Evolutionary conservation across 2,113 vertebrate genomes (phyloP).

Genomic region (Lasiurus cinereus): DNA sequence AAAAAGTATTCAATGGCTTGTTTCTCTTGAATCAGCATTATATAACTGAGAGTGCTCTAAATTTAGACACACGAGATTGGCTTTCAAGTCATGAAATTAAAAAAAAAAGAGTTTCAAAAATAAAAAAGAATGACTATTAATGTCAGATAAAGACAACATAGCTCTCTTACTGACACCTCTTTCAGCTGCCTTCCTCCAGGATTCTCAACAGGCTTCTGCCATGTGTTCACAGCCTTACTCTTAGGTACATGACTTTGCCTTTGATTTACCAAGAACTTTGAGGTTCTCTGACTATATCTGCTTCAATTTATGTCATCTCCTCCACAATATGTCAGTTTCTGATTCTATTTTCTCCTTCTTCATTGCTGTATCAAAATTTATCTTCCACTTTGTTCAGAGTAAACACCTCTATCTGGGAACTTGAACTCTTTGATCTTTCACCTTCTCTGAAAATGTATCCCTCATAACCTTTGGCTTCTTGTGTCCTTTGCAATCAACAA

Average conservation of each 20-base stretch:
- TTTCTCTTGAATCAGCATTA: not conserved
- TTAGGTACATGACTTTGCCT: not conserved
- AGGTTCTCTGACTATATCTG: not conserved
- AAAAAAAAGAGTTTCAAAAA: not conserved
- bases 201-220: not conserved
- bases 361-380: not conserved
- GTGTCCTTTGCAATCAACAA: not conserved
- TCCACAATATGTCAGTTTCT: not conserved
- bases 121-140: not conserved
- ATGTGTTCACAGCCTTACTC: not conserved
- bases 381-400: not conserved
- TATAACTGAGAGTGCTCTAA: not conserved
- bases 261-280: not conserved
- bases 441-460: not conserved
- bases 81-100: slow-evolving; percentile 13
- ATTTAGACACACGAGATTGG: not conserved
- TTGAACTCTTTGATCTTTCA: not conserved
- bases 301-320: not conserved
- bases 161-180: not conserved
- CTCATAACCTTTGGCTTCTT: not conserved
- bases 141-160: not conserved
- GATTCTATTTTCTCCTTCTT: not conserved
- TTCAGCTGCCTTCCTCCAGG: not conserved
- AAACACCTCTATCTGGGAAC: not conserved
- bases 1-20: not conserved